These are phyloP conservation scores for Pterophyllum scalare DNA, from an alignment of 2,113 vertebrate genomes.

Conservation along the genomic window DNA sequence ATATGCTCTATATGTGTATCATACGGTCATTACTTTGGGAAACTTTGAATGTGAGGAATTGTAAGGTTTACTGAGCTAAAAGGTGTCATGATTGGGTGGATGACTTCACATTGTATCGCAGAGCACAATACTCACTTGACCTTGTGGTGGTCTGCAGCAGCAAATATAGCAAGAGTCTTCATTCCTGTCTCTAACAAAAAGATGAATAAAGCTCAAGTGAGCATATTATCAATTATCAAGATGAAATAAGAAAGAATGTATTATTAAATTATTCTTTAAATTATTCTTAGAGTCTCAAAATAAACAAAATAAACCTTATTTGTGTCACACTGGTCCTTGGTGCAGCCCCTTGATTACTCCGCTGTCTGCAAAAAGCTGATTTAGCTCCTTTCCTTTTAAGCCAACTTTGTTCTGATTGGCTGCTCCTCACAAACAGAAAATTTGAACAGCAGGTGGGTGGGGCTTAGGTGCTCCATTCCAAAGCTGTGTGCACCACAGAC, in stretches of 20 bases:
- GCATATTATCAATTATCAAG: neutral
- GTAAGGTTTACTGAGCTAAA: neutral
- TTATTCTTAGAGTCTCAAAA: too few species aligned
- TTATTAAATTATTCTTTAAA: too few species aligned
- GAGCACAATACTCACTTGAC: neutral
- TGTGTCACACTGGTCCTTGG: neutral
- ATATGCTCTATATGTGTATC: neutral
- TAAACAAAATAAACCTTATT: neutral
- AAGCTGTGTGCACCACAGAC: too few species aligned
- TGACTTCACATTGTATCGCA: neutral
- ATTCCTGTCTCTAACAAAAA: neutral
- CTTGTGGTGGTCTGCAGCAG: neutral
- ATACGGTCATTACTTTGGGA: neutral
- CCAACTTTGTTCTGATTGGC: too few species aligned
- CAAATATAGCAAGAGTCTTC: neutral
- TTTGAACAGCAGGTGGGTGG: too few species aligned
- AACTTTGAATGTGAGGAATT: neutral
- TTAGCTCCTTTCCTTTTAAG: neutral
- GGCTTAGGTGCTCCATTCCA: too few species aligned
- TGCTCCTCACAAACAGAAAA: too few species aligned
- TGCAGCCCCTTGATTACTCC: neutral
- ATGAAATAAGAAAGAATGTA: neutral
- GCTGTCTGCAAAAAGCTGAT: neutral
- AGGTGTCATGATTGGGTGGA: neutral
- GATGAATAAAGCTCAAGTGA: neutral